These are phyloP conservation scores for Chrysaora quinquecirrha DNA, from an alignment of 30 jellyfish, hydroid and myxozoan species.

Conservation along the genomic window DNA sequence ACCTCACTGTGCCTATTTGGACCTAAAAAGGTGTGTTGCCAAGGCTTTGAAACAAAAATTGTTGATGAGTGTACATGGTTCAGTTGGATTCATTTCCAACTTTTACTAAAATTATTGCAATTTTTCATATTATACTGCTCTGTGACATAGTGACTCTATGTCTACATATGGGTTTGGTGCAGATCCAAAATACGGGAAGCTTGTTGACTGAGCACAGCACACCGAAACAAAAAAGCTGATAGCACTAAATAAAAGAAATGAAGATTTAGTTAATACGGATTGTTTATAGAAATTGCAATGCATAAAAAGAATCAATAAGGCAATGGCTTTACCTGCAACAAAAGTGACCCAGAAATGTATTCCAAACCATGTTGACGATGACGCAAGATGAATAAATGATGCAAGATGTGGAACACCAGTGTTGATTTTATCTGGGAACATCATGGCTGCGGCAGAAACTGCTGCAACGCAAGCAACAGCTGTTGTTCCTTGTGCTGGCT, in stretches of 20 bases:
- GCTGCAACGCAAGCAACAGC: slow-evolving; percentile 51
- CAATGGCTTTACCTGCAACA: slow-evolving; percentile 63
- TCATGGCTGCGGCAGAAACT: slow-evolving; percentile 39
- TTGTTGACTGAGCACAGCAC: too few species aligned
- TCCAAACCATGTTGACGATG: slow-evolving; percentile 68
- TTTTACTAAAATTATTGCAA: too few species aligned
- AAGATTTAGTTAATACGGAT: too few species aligned
- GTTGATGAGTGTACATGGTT: too few species aligned
- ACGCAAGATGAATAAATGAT: slow-evolving; percentile 45
- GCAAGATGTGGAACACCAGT: slow-evolving; percentile 18
- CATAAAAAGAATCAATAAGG: not conserved
- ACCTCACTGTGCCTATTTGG: not conserved
- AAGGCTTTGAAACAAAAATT: not conserved
- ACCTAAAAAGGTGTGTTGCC: not conserved
- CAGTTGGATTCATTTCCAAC: not conserved
- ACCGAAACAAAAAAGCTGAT: too few species aligned
- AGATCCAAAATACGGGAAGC: too few species aligned
- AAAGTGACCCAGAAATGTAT: slow-evolving; percentile 76
- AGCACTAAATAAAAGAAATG: too few species aligned
- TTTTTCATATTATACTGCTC: too few species aligned
- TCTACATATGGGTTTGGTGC: too few species aligned
- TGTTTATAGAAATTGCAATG: too few species aligned
- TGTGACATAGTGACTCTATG: too few species aligned
- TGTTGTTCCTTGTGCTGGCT: slow-evolving; percentile 76
- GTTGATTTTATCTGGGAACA: slow-evolving; percentile 36